phyloP scores from a whole-genome alignment of 2,113 vertebrate genomes.

The Ciconia maguari region DNA sequence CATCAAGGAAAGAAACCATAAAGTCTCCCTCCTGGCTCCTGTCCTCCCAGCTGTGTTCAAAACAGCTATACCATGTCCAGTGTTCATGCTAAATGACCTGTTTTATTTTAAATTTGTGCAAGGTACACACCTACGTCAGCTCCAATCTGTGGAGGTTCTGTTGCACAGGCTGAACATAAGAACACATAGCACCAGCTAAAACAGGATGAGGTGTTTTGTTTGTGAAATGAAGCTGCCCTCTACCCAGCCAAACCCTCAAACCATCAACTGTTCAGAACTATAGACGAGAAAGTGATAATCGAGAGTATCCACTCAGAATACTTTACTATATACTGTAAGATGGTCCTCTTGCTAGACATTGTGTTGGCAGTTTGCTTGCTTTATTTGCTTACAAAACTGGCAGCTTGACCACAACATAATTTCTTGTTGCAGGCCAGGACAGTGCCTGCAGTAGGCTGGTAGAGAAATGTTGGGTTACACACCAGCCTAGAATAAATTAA shows the following conservation, averaged over 20 bases:
- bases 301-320: not conserved
- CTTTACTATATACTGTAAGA: too few relatives aligned
- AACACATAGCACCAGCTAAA: not conserved
- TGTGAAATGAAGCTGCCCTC: not conserved
- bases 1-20: not conserved
- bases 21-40: not conserved
- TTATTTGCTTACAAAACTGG: not conserved
- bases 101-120: not conserved
- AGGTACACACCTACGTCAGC: too few relatives aligned
- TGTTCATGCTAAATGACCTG: not conserved
- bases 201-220: not conserved
- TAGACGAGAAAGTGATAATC: not conserved
- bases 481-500: not conserved
- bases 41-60: not conserved
- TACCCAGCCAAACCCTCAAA: not conserved
- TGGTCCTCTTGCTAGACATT: too few relatives aligned
- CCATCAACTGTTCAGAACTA: not conserved
- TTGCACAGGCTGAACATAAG: not conserved
- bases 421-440: not conserved
- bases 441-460: not conserved
- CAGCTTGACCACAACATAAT: not conserved
- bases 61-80: not conserved
- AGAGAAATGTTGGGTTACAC: not conserved
- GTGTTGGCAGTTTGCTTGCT: not conserved
- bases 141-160: not conserved